Percentiles rank a stretch among this genome's conserved stretches.
phyloP scores from a whole-genome alignment of 2,888 invertebrate genomes.

The Calliphora vomitoria region DNA sequence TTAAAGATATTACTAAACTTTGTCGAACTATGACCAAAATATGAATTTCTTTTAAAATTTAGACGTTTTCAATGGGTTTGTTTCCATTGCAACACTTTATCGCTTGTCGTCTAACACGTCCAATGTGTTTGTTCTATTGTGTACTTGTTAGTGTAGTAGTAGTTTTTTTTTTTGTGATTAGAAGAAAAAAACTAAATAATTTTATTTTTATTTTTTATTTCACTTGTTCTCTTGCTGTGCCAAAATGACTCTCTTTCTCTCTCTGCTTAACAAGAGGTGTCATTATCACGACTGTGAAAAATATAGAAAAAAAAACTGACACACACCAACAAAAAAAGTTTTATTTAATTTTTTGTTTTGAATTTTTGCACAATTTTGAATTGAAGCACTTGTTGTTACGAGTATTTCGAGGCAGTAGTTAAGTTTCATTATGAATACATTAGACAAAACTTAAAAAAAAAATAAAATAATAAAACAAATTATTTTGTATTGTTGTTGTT shows the following conservation, averaged over 20 bases:
- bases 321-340: constrained; percentile 13
- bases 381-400: constrained; percentile 58
- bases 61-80: too few species aligned
- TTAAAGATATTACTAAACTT: too few species aligned
- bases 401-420: constrained; percentile 39
- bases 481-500: constrained; percentile 47
- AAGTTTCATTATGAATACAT: constrained; percentile 53
- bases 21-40: too few species aligned
- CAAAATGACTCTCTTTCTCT: constrained; percentile 34
- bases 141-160: background rate
- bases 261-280: constrained; percentile 56
- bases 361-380: constrained; percentile 51
- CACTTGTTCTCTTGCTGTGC: constrained; percentile 31
- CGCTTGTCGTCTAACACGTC: constrained; percentile 23
- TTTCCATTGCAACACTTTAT: too few species aligned
- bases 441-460: constrained; percentile 34
- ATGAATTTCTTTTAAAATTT: too few species aligned
- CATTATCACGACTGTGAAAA: constrained; percentile 65
- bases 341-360: constrained; percentile 29
- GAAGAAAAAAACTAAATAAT: background rate
- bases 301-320: background rate
- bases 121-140: constrained; percentile 12
- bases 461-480: constrained; percentile 19
- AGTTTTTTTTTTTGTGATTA: background rate
- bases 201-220: constrained; percentile 5